phyloP scores from a whole-genome alignment of 2,797 vertebrate genomes.

The Poeciliopsis turneri region DNA sequence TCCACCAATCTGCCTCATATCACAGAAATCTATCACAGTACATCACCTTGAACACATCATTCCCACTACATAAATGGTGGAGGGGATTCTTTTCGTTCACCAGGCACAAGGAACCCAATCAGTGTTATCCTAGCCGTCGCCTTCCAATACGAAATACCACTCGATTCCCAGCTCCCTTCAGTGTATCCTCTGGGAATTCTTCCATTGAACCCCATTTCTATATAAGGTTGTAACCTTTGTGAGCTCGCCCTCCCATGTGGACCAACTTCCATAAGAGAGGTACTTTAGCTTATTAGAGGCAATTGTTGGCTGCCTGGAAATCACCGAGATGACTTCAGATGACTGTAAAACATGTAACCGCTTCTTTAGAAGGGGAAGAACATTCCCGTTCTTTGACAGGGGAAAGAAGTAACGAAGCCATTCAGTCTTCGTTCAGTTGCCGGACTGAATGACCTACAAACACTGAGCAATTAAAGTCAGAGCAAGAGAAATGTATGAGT shows the following conservation, averaged over 20 bases:
- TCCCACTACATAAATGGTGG: background rate
- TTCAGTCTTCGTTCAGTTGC: too few relatives aligned
- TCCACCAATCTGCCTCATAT: background rate
- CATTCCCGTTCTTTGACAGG: too few relatives aligned
- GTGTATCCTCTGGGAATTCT: too few relatives aligned
- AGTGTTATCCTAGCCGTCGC: too few relatives aligned
- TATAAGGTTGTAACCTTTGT: slow-evolving; percentile 65
- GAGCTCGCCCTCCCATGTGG: slow-evolving; percentile 79
- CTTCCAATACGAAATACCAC: too few relatives aligned
- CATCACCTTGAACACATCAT: background rate
- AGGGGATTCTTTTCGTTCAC: background rate
- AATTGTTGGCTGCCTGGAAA: slow-evolving; percentile 81
- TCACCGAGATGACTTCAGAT: slow-evolving; percentile 70
- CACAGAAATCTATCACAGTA: background rate
- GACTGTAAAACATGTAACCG: slow-evolving; percentile 76
- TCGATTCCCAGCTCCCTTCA: too few relatives aligned
- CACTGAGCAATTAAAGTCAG: too few relatives aligned
- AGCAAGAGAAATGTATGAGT: too few relatives aligned
- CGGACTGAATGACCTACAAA: too few relatives aligned
- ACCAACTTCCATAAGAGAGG: slow-evolving; percentile 91
- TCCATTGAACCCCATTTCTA: too few relatives aligned
- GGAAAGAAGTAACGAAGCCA: too few relatives aligned
- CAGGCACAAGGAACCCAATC: background rate
- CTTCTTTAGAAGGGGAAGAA: slow-evolving; percentile 56
- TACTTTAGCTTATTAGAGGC: slow-evolving; percentile 70